Base-by-base conservation (phyloP, 2,888 invertebrate species). In the Lasioglossum calceatum region DNA sequence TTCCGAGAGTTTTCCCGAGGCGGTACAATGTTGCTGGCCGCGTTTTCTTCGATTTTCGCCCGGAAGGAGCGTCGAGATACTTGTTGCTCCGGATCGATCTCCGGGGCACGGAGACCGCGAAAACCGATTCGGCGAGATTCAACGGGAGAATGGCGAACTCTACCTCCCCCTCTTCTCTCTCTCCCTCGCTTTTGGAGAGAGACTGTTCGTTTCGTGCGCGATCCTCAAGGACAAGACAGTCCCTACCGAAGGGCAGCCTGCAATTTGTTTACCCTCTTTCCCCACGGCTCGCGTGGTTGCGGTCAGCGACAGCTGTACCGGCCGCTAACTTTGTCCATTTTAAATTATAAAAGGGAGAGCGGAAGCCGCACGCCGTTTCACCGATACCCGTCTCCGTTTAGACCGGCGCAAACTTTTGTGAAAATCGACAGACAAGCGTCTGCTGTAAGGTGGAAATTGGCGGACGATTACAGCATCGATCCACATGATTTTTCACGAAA, bases 31-130 rank as follows among this genome's bases (percentile, higher is more conserved):
- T 36, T 36, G 27, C 61, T 64, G 27, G 32, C 67, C 67, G 36
- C 67, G 19, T 79, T 87, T 87, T 73, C 87, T 84, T 79, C 73
- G 77, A 70, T 81, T 82, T 73, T 80, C 36, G 83, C 39, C 79
- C 77, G 27, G 75, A 84, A 87, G 84, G 77, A 87, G 79, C 77
- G 83, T 32, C 81, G 86, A 81, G 86, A 79, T 87, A 87, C 87
- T 87, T 87, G 87, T 87, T 87, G 87, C 87, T 87, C 87, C 83
- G 87, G 87, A 87, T 87, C 87, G 87, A 87, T 87, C 84, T 84
- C 50, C 39, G 70, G 39, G n/a, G 3, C 54, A 54, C 70, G 75
- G 50, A 44, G 39, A 77, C 73, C 81, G 81, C 71, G 79, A 87
- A 87, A 77, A 73, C 87, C 73, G 81, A 87, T 76, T 79, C 77